Base-by-base conservation (phyloP, 2,113 vertebrate genomes). In the Mirounga angustirostris region DNA sequence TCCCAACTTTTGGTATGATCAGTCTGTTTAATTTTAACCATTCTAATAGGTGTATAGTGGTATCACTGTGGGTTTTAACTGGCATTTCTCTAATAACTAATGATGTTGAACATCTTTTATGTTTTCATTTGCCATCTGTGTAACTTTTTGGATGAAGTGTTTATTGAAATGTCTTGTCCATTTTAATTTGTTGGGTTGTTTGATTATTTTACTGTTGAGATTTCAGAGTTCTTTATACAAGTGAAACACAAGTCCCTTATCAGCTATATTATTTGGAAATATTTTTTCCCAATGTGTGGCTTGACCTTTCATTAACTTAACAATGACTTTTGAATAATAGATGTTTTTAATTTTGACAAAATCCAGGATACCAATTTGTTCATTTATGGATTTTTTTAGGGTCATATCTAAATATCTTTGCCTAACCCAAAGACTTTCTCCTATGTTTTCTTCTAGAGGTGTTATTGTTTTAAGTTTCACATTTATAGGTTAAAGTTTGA, bases 161-260 rank as follows among this genome's bases (percentile, higher is more conserved):
- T 33, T 81, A 61, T 58, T 76, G 46, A 91, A 58, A 76, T 86
- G 30, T 1, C 14, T 22, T 91, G 30, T 1, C 19, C n/a, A 67
- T 52, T 63, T 58, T 90, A 73, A 84, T 93, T 65, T 80, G 30
- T 65, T 73, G 40, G 19, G 33, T 89, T 59, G 30, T 78, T 67
- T 52, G 28, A 33, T 73, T 95, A 10, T 56, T 28, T 65, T 90
- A 52, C 22, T 46, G 16, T 73, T 90, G 52, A 80, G 33, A 14
- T 88, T 88, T 74, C n/a, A 94, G 63, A 69, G 36, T 71, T 86
- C 52, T 85, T 90, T 89, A 30, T 43, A 52, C 52, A 78, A 78
- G 11, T 26, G 83, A 3, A 61, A 88, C n/a, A 33, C 7, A 69
- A 59, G 12, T 54, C 22, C n/a, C 88, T 76, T 80, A 85, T 50